Base-by-base conservation (phyloP, 2,888 invertebrate species). In the Apoderus coryli region DNA sequence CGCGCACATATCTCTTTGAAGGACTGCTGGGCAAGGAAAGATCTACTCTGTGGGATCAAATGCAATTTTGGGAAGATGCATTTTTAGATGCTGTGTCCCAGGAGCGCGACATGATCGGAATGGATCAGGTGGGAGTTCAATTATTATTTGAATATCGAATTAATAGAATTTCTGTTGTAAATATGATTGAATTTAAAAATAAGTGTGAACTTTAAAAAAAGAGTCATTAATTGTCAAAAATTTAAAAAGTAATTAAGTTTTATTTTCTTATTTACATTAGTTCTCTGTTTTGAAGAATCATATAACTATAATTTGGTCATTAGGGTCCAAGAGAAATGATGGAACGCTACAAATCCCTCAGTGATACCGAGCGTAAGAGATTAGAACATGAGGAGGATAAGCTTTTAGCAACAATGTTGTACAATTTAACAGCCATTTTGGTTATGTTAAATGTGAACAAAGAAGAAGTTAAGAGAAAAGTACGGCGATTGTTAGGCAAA, bases 31-130 rank as follows among this genome's bases (percentile, higher is more conserved):
- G 76, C 49, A 88, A 88, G 57, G 86, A 88, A 40, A 61, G 92
- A 42, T 79, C 85, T 2, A 71, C 74, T 32, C 61, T 98, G 15
- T 99, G 96, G 96, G 95, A 96, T 59, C 92, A 96, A 65, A 89
- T 92, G 85, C 90, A 92, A 52, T 98, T 98, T 60, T 99, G 98
- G 98, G 98, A 99, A 56, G 96, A 98, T 55, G 85, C 92, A 0
- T 99, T 98, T 54, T 64, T 96, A 32, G 98, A 99, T 61, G 93
- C 96, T 0, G 96, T 99, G 2, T 76, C 77, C 24, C 96, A 98
- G 57, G 98, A 99, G 55, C 67, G 98, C 12, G 98, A 99, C 52
- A 89, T 96, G 75, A 86, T 96, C 44, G 93, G 98, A 31, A 95
- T 99, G 95, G 98, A 99, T 64, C 96, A 98, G 56, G 67, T 65